Percentiles rank a stretch among this genome's conserved stretches.
These are phyloP conservation scores for Trissolcus brochymenae DNA, from an alignment of 2,888 invertebrate species.

Conservation along the genomic window DNA sequence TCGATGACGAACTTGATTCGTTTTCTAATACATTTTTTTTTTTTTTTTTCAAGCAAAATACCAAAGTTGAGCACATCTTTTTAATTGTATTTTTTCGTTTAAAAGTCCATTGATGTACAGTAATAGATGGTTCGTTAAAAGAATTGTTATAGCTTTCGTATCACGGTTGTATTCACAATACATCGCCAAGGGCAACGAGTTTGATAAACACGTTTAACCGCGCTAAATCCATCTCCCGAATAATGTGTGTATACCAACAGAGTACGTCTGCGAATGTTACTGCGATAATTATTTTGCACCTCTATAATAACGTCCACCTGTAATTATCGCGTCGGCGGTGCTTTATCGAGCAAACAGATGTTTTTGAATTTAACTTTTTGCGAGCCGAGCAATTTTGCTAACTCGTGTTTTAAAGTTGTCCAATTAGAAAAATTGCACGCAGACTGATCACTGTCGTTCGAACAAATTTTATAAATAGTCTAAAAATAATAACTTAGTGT, in stretches of 20 bases:
- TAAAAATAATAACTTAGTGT: background rate
- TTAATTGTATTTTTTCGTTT: too few relatives aligned
- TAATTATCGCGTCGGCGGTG: slow-evolving; percentile 25
- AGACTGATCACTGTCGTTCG: background rate
- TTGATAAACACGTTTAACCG: slow-evolving; percentile 26
- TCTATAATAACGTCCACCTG: slow-evolving; percentile 25
- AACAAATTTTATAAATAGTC: slow-evolving; percentile 7
- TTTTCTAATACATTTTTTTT: too few relatives aligned
- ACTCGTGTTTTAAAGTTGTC: slow-evolving; percentile 7
- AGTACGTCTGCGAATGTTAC: slow-evolving; percentile 16
- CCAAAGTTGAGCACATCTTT: too few relatives aligned
- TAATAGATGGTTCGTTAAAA: too few relatives aligned
- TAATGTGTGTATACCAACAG: slow-evolving; percentile 13
- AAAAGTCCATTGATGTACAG: too few relatives aligned
- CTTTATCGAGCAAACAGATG: slow-evolving; percentile 17
- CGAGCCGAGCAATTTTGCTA: too few relatives aligned
- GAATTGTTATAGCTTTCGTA: background rate
- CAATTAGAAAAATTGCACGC: slow-evolving; percentile 18
- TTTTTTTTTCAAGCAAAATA: too few relatives aligned
- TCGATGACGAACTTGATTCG: too few relatives aligned
- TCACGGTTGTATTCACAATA: background rate
- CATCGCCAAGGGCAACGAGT: slow-evolving; percentile 6
- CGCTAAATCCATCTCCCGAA: slow-evolving; percentile 17
- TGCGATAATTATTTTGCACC: slow-evolving; percentile 36
- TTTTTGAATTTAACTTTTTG: background rate